phyloP scores from a whole-genome alignment of 2,797 vertebrate genomes.

The Danio tinwini region DNA sequence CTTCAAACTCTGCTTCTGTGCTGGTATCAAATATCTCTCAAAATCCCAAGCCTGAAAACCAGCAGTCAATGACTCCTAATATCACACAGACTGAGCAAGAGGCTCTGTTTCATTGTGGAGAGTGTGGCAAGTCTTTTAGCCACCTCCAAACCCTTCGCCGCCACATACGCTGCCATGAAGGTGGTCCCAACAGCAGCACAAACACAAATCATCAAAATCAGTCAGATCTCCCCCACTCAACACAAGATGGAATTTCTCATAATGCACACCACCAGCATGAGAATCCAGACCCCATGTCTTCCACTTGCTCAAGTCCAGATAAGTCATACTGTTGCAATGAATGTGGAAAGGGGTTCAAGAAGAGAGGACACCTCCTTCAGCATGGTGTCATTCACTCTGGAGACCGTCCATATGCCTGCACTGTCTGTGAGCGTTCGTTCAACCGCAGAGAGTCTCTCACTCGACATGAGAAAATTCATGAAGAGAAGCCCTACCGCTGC shows the following conservation, averaged over 20 bases:
- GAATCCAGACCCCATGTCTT: slow-evolving; percentile 64
- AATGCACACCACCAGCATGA: slow-evolving; percentile 61
- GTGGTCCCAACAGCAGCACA: slow-evolving; percentile 66
- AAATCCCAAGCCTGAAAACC: slow-evolving; percentile 76
- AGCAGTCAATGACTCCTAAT: slow-evolving; percentile 64
- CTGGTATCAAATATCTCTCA: slow-evolving; percentile 78
- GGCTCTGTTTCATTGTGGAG: slow-evolving; percentile 87
- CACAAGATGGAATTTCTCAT: slow-evolving; percentile 64
- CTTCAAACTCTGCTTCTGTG: slow-evolving; percentile 79
- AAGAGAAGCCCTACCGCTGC: slow-evolving; percentile 89
- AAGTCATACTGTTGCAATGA: slow-evolving; percentile 88
- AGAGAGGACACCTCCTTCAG: slow-evolving; percentile 91
- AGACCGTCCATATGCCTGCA: slow-evolving; percentile 88
- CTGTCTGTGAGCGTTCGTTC: slow-evolving; percentile 89
- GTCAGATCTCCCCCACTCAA: slow-evolving; percentile 66
- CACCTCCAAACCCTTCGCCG: slow-evolving; percentile 92
- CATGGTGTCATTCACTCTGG: slow-evolving; percentile 91
- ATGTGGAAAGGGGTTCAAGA: slow-evolving; percentile 92
- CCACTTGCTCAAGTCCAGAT: slow-evolving; percentile 80
- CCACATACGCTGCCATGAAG: slow-evolving; percentile 89
- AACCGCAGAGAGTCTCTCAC: slow-evolving; percentile 93
- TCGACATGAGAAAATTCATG: slow-evolving; percentile 91
- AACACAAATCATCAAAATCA: slow-evolving; percentile 68
- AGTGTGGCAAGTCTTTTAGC: slow-evolving; percentile 91
- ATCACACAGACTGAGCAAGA: slow-evolving; percentile 78